A percentile compares a stretch with the other conserved stretches of the same genome.
phyloP scores from a whole-genome alignment of 1,140 invertebrate species.

The Papilio machaon region DNA sequence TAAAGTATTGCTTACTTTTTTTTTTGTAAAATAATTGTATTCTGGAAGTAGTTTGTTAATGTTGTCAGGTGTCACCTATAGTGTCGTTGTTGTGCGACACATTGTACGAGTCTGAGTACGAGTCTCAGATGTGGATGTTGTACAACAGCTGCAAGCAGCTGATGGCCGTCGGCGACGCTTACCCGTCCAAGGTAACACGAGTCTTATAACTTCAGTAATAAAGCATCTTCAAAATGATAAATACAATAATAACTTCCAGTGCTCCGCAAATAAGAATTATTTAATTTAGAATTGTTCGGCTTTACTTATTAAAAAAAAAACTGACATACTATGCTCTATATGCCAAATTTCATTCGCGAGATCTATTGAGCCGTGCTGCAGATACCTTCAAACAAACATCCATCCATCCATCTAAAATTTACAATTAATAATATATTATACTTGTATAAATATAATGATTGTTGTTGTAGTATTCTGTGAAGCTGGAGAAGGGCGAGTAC shows the following conservation, averaged over 20 bases:
- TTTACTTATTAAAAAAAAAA: too few species aligned
- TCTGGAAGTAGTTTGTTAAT: background rate
- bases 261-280: too few species aligned
- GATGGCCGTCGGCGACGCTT: slow-evolving; percentile 93
- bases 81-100: slow-evolving; percentile 91
- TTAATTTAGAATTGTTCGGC: too few species aligned
- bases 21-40: background rate
- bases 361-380: too few species aligned
- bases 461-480: slow-evolving; percentile 88
- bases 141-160: slow-evolving; percentile 96
- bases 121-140: slow-evolving; percentile 98
- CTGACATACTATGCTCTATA: too few species aligned
- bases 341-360: too few species aligned
- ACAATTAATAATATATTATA: too few species aligned
- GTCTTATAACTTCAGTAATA: background rate
- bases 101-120: slow-evolving; percentile 97
- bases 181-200: slow-evolving; percentile 88
- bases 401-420: too few species aligned
- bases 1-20: background rate
- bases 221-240: background rate
- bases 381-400: too few species aligned
- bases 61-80: slow-evolving; percentile 84
- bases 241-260: too few species aligned
- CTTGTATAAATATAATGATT: too few species aligned
- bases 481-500: slow-evolving; percentile 98